A percentile compares a stretch with the other conserved stretches of the same genome.
phyloP scores from a whole-genome alignment of 2,113 vertebrate genomes.

The Podarcis muralis region DNA sequence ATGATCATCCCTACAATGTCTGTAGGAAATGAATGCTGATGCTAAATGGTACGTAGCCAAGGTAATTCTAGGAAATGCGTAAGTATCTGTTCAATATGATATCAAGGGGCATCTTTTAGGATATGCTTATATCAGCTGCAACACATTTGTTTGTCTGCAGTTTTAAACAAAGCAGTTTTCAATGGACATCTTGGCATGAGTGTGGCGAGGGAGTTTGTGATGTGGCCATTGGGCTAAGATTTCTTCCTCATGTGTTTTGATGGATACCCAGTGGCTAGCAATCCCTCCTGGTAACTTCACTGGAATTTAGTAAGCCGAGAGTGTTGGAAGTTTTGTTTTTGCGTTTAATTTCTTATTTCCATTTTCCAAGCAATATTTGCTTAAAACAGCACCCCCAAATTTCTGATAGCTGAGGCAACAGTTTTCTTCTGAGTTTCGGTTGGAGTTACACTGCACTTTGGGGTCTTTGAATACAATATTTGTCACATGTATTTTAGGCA shows the following conservation, averaged over 20 bases:
- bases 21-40: conserved; percentile 3
- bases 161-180: not conserved
- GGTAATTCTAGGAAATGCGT: not conserved
- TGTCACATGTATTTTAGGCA: not conserved
- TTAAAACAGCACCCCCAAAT: not conserved
- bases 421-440: not conserved
- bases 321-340: not conserved
- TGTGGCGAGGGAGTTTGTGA: too few relatives aligned
- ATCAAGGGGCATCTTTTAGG: not conserved
- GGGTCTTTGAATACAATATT: not conserved
- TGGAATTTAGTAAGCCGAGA: not conserved
- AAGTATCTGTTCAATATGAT: not conserved
- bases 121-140: not conserved
- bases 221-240: not conserved
- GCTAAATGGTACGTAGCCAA: not conserved
- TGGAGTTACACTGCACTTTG: not conserved
- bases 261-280: not conserved
- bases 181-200: not conserved
- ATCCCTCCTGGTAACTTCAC: not conserved
- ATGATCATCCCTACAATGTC: conserved; percentile 35
- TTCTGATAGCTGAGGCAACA: not conserved
- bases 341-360: too few relatives aligned
- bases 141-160: not conserved
- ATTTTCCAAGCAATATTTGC: not conserved
- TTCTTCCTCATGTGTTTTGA: not conserved